Base-by-base conservation (phyloP, 2,113 vertebrate species). In the Excalfactoria chinensis region DNA sequence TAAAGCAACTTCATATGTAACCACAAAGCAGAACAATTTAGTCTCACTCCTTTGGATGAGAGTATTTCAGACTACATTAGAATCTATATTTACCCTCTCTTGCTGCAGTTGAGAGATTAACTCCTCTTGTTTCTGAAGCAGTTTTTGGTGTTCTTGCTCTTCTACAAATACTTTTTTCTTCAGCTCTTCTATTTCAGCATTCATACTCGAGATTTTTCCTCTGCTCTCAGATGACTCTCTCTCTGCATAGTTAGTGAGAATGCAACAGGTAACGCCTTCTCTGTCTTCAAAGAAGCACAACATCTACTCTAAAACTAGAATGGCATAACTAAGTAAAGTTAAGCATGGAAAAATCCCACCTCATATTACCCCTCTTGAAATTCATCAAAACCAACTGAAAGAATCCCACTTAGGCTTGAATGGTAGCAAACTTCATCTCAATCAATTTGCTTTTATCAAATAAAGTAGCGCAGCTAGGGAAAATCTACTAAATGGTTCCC, bases 21-120 rank as follows among this genome's bases (percentile, higher is more conserved):
- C 15, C 14, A 53, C 11, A 70, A 89, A 26, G 14, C 35, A 60
- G 28, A 84, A 32, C 10, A 41, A 41, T 43, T 70, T 25, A n/a
- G 11, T 40, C 32, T 8, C 15, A 40, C 6, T 63, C 28, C 25
- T 15, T 37, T 13, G 49, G 7, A 69, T n/a, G 18, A 32, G 2
- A n/a, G 15, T 28, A 3, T 14, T 67, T 56, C 35, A 14, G 7
- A 41, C 2, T 55, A 13, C 19, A 26, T 63, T 40, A 37, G 13
- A 55, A 22, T 8, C 18, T 44, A 3, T 35, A 56, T 77, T 40
- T 96, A 99, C 99, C 98, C 98, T 99, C 80, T 99, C 98, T 92
- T 98, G 97, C 20, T 97, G 95, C 58, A 99, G 95, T 68, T 98
- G 97, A 90, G 95, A 95, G 5, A 77, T 59, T 1, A 97, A 68